Evolutionary conservation across 2,797 vertebrate genomes (phyloP).

Genomic region (Melanotaenia nigrans): DNA sequence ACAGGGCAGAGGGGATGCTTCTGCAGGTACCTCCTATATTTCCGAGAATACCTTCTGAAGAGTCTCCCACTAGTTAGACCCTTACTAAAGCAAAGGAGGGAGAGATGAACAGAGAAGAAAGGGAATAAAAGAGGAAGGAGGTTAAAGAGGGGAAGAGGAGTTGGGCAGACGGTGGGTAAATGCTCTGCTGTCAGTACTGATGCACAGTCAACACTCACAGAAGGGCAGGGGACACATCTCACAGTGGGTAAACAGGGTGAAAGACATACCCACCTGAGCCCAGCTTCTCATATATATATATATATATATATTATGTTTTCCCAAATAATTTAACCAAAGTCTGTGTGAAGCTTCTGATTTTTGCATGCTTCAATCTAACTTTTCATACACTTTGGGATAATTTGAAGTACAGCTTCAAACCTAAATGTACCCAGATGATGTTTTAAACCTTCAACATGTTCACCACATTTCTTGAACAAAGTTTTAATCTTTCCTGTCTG

Average conservation of each 20-base stretch:
- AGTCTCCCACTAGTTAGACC: slow-evolving; percentile 94
- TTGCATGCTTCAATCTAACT: not conserved
- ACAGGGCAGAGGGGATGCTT: slow-evolving; percentile 51
- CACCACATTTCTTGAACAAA: not conserved
- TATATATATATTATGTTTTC: not conserved
- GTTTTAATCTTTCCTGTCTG: not conserved
- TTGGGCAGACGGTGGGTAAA: slow-evolving; percentile 48
- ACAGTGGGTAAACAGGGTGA: slow-evolving; percentile 13
- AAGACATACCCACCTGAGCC: slow-evolving; percentile 21
- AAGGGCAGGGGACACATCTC: slow-evolving; percentile 9
- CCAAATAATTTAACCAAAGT: not conserved
- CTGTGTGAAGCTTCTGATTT: not conserved
- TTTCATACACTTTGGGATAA: not conserved
- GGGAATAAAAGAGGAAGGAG: slow-evolving; percentile 60
- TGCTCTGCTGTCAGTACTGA: slow-evolving; percentile 39
- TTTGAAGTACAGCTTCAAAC: not conserved
- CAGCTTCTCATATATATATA: not conserved
- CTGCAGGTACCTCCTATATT: slow-evolving; percentile 88
- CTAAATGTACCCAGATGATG: not conserved
- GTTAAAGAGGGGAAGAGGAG: slow-evolving; percentile 55
- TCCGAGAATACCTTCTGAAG: slow-evolving; percentile 95
- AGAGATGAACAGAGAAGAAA: slow-evolving; percentile 76
- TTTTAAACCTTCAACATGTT: not conserved
- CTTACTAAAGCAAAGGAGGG: slow-evolving; percentile 89
- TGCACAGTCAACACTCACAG: slow-evolving; percentile 29